Base-by-base conservation (phyloP, 2,888 invertebrate genomes). In the Pimpla rufipes region DNA sequence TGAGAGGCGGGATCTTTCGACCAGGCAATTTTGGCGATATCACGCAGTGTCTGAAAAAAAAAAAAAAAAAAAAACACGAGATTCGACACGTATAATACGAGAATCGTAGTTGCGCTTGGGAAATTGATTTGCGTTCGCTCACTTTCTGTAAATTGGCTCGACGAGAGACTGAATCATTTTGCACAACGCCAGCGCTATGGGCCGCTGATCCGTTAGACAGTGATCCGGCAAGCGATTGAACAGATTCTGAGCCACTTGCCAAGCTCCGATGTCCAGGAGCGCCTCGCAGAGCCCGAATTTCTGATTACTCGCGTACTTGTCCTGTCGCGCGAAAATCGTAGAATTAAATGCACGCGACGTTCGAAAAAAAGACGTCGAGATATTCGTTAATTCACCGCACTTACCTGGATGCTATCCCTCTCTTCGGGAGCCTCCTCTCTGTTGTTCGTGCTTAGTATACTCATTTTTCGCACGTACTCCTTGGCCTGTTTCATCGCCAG, bases 241-340 rank as follows among this genome's bases (percentile, higher is more conserved):
- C 79, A 99, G 94, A 86, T 95, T 95, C 83, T 96, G 95, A 2
- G 98, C 98, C 90, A 97, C 97, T 18, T 96, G 95, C 99, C 99
- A 99, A 88, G 98, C 98, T 0, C 98, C 98, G 86, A 98, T 96
- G 85, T 96, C 95, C 8, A 99, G 93, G 66, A 99, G 94, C 0
- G 98, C 98, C 92, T 98, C 98, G 89, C 98, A 97, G 29, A 99
- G 94, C 35, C 98, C 98, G 89, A 99, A 96, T 94, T 99, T 99
- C 93, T 99, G 99, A 94, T 99, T 99, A 70, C 93, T 94, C 91
- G 94, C 94, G 88, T 95, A 94, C 90, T 92, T 92, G 67, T 93
- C 93, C 91, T 94, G 88, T 68, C 23, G 52, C 35, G 13, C 42
- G 16, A 66, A 6, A 68, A 84, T 80, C 35, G 29, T 68, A 6